Percentiles rank a stretch among this genome's conserved stretches.
Evolutionary conservation across 2,888 invertebrate genomes (phyloP).

Genomic region (Drosophila acutilabella): DNA sequence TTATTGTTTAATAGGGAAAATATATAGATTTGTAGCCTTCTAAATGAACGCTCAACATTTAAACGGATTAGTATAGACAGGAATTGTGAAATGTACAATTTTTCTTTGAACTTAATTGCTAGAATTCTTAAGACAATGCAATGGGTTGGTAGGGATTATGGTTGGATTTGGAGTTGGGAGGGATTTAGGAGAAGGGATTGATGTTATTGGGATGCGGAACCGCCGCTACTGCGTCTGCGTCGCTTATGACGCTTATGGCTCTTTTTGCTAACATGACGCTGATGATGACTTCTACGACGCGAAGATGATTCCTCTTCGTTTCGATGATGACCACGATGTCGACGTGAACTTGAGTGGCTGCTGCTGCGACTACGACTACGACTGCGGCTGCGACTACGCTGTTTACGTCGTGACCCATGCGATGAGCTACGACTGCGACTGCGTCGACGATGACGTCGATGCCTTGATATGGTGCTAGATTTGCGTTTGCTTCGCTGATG

Average conservation of each 20-base stretch:
- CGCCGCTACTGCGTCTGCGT: slow-evolving; percentile 56
- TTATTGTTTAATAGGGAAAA: slow-evolving; percentile 38
- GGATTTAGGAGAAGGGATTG: not conserved
- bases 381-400: slow-evolving; percentile 34
- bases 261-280: slow-evolving; percentile 51
- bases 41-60: slow-evolving; percentile 37
- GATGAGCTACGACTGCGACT: slow-evolving; percentile 39
- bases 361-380: slow-evolving; percentile 46
- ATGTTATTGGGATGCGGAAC: slow-evolving; percentile 43
- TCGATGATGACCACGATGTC: slow-evolving; percentile 38
- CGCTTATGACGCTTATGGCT: slow-evolving; percentile 70
- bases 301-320: slow-evolving; percentile 28
- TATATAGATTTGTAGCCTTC: slow-evolving; percentile 8
- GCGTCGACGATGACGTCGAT: slow-evolving; percentile 42
- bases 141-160: not conserved
- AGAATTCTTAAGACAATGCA: slow-evolving; percentile 22
- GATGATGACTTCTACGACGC: slow-evolving; percentile 25
- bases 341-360: slow-evolving; percentile 37
- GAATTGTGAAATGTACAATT: slow-evolving; percentile 35
- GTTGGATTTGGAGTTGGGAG: not conserved
- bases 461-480: slow-evolving; percentile 16
- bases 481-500: slow-evolving; percentile 45
- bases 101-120: slow-evolving; percentile 20
- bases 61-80: slow-evolving; percentile 15
- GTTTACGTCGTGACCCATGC: slow-evolving; percentile 29